Evolutionary conservation across 1,140 invertebrate genomes (phyloP).

Genomic region (Papilio aristodemus): DNA sequence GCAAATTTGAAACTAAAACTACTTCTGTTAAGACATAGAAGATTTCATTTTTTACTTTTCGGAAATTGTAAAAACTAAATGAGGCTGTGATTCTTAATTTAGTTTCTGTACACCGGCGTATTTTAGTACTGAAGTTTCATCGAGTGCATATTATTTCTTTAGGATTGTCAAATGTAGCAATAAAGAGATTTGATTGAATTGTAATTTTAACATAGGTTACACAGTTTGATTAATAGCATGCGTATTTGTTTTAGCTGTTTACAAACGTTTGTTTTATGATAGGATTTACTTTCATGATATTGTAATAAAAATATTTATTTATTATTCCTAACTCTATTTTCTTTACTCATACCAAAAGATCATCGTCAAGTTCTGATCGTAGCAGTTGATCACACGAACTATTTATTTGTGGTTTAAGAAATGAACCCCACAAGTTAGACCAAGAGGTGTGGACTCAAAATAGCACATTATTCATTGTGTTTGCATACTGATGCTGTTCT

Average conservation of each 20-base stretch:
- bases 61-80: too few species aligned
- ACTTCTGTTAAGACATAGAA: not conserved
- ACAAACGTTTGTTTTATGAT: constrained; percentile 32
- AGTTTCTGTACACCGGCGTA: too few species aligned
- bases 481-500: too few species aligned
- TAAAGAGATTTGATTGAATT: not conserved
- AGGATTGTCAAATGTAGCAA: not conserved
- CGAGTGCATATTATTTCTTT: not conserved
- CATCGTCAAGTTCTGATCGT: too few species aligned
- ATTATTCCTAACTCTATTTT: not conserved
- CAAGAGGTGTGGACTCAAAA: too few species aligned
- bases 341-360: not conserved
- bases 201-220: constrained; percentile 17
- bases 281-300: constrained; percentile 28
- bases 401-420: too few species aligned
- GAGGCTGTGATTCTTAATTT: too few species aligned
- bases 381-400: too few species aligned
- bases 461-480: too few species aligned
- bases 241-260: constrained; percentile 22
- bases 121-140: too few species aligned
- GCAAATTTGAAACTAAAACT: not conserved
- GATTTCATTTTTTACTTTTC: too few species aligned
- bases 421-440: too few species aligned
- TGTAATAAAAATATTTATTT: constrained; percentile 27
- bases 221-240: constrained; percentile 13